Conservation (phyloP, 2,113 vertebrate genomes). For the Triplophysa siluroides region DNA sequence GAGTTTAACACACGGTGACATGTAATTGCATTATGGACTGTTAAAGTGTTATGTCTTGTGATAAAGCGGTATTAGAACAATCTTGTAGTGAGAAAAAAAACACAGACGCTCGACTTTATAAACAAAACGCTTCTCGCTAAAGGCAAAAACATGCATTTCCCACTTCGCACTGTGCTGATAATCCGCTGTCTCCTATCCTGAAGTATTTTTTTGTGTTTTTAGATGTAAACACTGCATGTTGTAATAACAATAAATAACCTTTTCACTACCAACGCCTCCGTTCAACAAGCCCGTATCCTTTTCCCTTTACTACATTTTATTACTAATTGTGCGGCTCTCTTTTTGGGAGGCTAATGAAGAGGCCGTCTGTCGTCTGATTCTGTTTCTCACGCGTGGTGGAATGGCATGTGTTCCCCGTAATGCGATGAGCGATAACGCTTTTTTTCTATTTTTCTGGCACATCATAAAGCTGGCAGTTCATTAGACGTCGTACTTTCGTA, state of each 20-base stretch:
- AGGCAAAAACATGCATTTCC: no score
- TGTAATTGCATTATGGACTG: no score
- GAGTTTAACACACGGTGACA: no score
- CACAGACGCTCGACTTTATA: no score
- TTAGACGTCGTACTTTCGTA: constrained; percentile 47
- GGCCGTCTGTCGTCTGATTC: constrained; percentile 22
- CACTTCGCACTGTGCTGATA: no score
- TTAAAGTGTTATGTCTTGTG: no score
- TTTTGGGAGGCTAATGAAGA: constrained; percentile 35
- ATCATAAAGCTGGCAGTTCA: constrained; percentile 61
- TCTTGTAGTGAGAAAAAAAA: no score
- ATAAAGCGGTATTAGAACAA: no score
- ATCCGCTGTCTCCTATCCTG: no score
- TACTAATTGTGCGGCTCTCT: constrained; percentile 3
- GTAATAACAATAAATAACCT: neutral
- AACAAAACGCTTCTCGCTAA: no score
- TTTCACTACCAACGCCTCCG: neutral
- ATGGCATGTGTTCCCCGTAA: constrained; percentile 33
- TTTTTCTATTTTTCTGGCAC: neutral
- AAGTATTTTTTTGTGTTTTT: neutral
- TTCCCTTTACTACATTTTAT: neutral
- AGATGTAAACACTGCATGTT: neutral
- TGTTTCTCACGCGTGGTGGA: neutral
- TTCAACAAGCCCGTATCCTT: neutral
- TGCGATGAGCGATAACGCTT: constrained; percentile 45